Conservation (phyloP, 2,113 vertebrate genomes). For the Copsychus sechellarum region DNA sequence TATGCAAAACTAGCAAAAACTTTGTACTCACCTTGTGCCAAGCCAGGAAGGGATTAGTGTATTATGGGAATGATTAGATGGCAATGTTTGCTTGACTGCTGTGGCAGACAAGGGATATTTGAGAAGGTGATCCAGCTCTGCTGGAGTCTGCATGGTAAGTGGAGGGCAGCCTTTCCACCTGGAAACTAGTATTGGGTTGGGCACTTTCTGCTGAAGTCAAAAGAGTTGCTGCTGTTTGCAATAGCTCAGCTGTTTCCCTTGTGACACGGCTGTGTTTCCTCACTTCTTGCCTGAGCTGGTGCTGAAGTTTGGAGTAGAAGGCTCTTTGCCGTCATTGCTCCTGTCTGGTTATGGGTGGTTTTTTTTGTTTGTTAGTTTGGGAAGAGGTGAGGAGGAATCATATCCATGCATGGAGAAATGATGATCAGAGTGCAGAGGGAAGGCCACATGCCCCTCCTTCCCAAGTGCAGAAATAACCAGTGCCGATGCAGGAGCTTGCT, state of each 20-base stretch:
- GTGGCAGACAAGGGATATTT: background rate
- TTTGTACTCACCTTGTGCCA: background rate
- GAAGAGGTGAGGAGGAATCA: background rate
- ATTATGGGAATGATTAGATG: background rate
- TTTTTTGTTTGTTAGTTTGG: background rate
- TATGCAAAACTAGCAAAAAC: background rate
- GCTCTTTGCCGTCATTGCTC: background rate
- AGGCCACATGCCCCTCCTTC: background rate
- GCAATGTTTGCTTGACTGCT: background rate
- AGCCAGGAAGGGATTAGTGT: background rate
- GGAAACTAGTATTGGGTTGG: background rate
- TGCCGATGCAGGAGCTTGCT: background rate
- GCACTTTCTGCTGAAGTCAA: background rate
- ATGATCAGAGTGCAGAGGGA: background rate
- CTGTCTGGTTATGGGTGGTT: background rate
- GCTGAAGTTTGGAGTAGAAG: background rate
- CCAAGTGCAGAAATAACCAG: background rate
- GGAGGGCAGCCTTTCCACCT: background rate
- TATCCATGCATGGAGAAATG: background rate
- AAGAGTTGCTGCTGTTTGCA: background rate
- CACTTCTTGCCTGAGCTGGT: background rate
- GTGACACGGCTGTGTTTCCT: background rate
- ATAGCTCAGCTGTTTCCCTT: conserved; percentile 13
- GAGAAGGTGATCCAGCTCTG: background rate
- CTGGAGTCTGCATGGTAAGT: background rate